Evolutionary conservation across 2,113 vertebrate species (phyloP).

Genomic region (Arizona elegans): DNA sequence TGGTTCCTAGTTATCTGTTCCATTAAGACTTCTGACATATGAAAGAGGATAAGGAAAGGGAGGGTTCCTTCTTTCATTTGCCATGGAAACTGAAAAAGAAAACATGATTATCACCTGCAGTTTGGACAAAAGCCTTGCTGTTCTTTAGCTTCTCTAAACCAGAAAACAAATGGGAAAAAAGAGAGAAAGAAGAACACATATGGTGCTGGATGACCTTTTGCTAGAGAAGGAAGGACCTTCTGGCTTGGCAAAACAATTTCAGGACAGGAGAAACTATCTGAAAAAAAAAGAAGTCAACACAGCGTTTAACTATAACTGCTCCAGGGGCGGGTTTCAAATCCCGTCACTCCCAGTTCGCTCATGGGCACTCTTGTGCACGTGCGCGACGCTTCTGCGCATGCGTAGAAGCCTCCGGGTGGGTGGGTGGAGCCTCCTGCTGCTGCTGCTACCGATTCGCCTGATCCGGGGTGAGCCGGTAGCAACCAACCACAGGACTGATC

Average conservation of each 20-base stretch:
- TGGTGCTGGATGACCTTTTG: background rate
- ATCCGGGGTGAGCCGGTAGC: too few species aligned
- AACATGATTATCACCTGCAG: background rate
- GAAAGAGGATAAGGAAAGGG: background rate
- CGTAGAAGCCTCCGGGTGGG: too few species aligned
- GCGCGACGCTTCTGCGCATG: too few species aligned
- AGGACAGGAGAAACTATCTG: background rate
- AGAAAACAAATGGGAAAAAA: background rate
- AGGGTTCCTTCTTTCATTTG: background rate
- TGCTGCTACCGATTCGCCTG: too few species aligned
- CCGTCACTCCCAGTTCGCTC: too few species aligned
- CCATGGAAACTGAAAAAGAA: background rate
- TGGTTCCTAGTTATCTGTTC: background rate
- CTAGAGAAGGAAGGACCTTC: background rate
- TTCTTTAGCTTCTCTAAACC: background rate
- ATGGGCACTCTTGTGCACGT: too few species aligned
- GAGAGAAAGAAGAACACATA: background rate
- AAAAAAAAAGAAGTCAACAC: background rate
- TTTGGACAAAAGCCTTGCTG: background rate
- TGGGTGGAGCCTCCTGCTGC: too few species aligned
- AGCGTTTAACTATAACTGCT: background rate
- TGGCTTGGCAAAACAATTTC: background rate
- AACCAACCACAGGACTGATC: background rate
- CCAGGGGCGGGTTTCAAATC: too few species aligned
- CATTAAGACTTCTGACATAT: background rate